Base-by-base conservation (phyloP, 2,888 invertebrate species). In the Pseudeuparius sepicola region DNA sequence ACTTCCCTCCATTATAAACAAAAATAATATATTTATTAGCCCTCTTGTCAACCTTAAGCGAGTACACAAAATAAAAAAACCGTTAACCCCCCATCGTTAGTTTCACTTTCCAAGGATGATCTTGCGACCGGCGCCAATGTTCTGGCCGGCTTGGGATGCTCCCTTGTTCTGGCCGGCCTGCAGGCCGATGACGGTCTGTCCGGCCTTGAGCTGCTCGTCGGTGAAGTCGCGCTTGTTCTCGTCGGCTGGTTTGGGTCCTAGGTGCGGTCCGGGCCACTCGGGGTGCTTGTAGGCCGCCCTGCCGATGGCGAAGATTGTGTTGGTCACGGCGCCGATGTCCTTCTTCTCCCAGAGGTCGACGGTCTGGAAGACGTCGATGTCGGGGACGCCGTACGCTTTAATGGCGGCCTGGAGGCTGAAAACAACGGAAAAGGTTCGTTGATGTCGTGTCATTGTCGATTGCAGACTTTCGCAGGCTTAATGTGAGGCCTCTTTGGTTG, bases 131-230 rank as follows among this genome's bases (percentile, higher is more conserved):
- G 88, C 88, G 44, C 93, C 93, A 39, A 92, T 71, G 65, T 85
- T 93, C 61, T 78, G 77, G 15, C 94, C 94, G 15, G 89, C 78
- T 65, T 93, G 93, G 41, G 84, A 81, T 51, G 93, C 93, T 25
- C 93, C 94, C 67, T 93, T 90, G 78, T 96, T 96, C 61, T 80
- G 81, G 39, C 96, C 96, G 50, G 90, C 92, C 65, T 96, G 94
- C 32, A 96, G 81, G 54, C 93, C 92, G 54, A 96, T 85, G 54
- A 90, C 71, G 47, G 80, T 75, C 66, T 94, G 76, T 14, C 92
- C 92, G 47, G 90, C 89, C 51, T 78, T 78, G 53, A 94, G 59
- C 57, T 86, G 85, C 59, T 93, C 94, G 0, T 93, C 93, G 13
- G 80, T 78, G 73, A 94, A 96, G 18, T 94, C 86, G 47, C 93